Evolutionary conservation across 2,113 vertebrate species (phyloP).

Genomic region (Procapra przewalskii): DNA sequence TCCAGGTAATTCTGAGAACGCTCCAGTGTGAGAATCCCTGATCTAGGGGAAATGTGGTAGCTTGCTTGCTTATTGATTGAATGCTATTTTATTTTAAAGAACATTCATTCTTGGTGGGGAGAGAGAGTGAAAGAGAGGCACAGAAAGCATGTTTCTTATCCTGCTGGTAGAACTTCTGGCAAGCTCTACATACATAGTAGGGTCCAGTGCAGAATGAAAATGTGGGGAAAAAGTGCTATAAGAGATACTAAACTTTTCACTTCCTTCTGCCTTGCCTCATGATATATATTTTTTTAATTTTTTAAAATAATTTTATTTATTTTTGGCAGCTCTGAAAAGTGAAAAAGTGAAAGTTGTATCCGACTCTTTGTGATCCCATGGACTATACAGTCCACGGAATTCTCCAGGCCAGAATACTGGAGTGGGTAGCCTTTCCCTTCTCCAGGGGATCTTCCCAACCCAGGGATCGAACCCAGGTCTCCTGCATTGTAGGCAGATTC

Average conservation of each 20-base stretch:
- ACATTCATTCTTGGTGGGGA: neutral
- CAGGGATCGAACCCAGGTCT: neutral
- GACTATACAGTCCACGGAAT: neutral
- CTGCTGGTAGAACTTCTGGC: neutral
- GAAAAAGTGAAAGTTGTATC: neutral
- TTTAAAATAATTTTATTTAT: neutral
- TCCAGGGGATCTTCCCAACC: neutral
- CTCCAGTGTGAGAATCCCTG: neutral
- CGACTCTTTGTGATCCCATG: neutral
- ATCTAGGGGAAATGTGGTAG: constrained; percentile 33
- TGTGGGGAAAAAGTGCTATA: neutral
- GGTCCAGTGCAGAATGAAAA: neutral
- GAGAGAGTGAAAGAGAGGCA: neutral
- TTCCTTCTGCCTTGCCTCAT: neutral
- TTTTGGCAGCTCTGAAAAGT: neutral
- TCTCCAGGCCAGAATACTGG: neutral
- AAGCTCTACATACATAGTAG: neutral
- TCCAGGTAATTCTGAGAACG: neutral
- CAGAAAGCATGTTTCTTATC: too few species aligned
- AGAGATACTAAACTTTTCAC: neutral
- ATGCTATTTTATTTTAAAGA: constrained; percentile 51
- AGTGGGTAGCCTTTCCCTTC: neutral
- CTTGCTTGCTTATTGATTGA: neutral
- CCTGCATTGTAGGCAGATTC: neutral
- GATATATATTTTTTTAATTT: neutral